Conservation (phyloP, 2,113 vertebrate species). For the Cnemophilus loriae region DNA sequence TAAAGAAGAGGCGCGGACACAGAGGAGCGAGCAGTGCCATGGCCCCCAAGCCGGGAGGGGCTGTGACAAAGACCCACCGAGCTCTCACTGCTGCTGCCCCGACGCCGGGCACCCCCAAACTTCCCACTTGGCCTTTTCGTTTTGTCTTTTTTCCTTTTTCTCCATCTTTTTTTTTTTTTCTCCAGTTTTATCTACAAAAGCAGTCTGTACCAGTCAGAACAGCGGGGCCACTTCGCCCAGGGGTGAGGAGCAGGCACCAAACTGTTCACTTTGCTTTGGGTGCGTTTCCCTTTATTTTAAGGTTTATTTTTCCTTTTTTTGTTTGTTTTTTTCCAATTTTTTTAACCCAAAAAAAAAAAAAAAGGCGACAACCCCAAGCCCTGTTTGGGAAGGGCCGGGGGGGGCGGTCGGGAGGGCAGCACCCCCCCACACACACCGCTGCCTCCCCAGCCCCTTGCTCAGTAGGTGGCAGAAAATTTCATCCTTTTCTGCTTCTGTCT, state of each 20-base stretch:
- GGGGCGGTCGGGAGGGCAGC: neutral
- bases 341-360: neutral
- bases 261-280: neutral
- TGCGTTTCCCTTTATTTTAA: neutral
- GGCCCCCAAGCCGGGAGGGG: neutral
- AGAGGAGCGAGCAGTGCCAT: neutral
- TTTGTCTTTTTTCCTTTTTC: neutral
- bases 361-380: neutral
- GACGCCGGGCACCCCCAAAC: neutral
- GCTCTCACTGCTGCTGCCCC: neutral
- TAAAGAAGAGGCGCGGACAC: neutral
- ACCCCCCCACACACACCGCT: neutral
- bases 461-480: constrained; percentile 95
- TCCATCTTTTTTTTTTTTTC: neutral
- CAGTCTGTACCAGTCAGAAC: constrained; percentile 5
- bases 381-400: neutral
- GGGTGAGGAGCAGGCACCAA: neutral
- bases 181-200: constrained; percentile 42
- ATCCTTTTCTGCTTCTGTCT: constrained; percentile 94
- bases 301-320: neutral
- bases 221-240: neutral
- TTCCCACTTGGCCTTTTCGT: neutral
- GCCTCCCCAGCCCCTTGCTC: constrained; percentile 4
- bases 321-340: neutral
- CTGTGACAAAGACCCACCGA: neutral